These are phyloP conservation scores for Yponomeuta plumbellus DNA, from an alignment of 2,888 invertebrate species.

Conservation along the genomic window DNA sequence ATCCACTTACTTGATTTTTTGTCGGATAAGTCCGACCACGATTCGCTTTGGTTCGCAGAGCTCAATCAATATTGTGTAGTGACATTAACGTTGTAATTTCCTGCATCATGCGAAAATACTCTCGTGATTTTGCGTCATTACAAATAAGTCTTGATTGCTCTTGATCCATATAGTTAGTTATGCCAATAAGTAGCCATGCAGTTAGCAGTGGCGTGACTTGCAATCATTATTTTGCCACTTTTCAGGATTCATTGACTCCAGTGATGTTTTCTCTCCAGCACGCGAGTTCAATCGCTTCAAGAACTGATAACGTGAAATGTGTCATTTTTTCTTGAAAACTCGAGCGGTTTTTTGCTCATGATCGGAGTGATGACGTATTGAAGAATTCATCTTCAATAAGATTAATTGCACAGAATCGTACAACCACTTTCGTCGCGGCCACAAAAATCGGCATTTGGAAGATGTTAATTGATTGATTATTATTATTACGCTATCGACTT, in stretches of 20 bases:
- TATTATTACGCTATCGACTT: too few relatives aligned
- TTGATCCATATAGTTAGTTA: not conserved
- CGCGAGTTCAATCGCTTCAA: not conserved
- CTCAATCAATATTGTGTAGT: too few relatives aligned
- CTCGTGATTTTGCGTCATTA: not conserved
- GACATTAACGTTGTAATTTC: not conserved
- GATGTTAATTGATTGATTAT: too few relatives aligned
- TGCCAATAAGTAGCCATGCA: not conserved
- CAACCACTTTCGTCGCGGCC: too few relatives aligned
- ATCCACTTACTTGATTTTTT: too few relatives aligned
- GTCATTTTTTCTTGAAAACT: not conserved
- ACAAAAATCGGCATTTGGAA: too few relatives aligned
- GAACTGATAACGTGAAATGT: not conserved
- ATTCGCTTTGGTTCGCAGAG: too few relatives aligned
- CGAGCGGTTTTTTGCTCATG: too few relatives aligned
- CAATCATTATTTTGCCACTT: not conserved
- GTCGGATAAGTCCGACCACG: too few relatives aligned
- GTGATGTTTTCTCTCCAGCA: not conserved
- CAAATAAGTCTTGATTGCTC: not conserved
- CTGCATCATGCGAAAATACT: not conserved
- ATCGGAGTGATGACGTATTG: too few relatives aligned
- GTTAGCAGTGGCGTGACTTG: not conserved
- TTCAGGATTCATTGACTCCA: not conserved
- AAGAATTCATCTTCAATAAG: too few relatives aligned
- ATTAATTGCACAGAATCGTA: too few relatives aligned